A percentile compares a stretch with the other conserved stretches of the same genome.
These are phyloP conservation scores for Trachymyrmex septentrionalis DNA, from an alignment of 1,140 invertebrate species.

Conservation along the genomic window DNA sequence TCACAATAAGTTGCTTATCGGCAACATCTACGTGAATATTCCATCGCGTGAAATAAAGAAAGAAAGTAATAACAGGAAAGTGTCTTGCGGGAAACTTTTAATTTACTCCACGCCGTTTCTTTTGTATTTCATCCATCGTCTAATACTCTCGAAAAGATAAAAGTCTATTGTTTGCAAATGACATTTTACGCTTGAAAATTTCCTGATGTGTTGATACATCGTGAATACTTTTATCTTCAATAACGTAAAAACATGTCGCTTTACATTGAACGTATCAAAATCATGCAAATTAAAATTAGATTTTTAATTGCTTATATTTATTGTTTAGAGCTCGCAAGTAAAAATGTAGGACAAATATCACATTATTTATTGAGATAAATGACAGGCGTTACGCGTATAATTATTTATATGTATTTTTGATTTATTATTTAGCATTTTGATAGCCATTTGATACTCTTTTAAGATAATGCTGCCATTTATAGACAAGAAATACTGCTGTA, in stretches of 20 bases:
- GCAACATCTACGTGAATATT: background rate
- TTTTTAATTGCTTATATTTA: background rate
- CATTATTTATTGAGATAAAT: background rate
- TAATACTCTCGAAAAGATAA: background rate
- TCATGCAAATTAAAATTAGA: background rate
- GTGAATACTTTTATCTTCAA: background rate
- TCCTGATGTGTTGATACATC: background rate
- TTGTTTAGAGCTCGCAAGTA: background rate
- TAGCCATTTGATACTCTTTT: background rate
- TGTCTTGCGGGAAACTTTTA: slow-evolving; percentile 5
- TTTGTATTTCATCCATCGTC: slow-evolving; percentile 2
- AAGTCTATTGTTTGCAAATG: slow-evolving; percentile 49
- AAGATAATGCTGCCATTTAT: slow-evolving; percentile 43
- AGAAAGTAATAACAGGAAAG: slow-evolving; percentile 38
- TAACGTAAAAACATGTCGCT: background rate
- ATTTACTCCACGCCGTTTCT: background rate
- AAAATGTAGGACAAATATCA: background rate
- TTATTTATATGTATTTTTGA: background rate
- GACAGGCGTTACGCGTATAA: background rate
- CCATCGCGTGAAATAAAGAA: slow-evolving; percentile 11
- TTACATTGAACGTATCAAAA: background rate
- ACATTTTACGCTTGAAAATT: slow-evolving; percentile 2
- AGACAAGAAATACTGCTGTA: background rate
- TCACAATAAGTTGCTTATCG: slow-evolving; percentile 10
- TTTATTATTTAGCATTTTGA: background rate